Evolutionary conservation across 2,113 vertebrate genomes (phyloP).

Genomic region (Vulpes lagopus): DNA sequence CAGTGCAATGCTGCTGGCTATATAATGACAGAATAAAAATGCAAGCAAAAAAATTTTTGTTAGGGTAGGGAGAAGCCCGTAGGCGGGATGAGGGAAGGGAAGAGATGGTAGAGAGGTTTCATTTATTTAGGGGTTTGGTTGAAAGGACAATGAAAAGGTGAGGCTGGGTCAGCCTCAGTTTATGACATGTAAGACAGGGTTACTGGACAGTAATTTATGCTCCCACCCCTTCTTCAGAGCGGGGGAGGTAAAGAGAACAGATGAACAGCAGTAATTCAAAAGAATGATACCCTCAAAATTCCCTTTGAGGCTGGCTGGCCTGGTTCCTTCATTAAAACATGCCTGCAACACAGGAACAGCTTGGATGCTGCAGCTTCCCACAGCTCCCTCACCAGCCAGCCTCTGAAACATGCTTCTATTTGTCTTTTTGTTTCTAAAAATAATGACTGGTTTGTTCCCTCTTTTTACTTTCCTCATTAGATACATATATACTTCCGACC

Average conservation of each 20-base stretch:
- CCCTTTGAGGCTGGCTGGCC: slow-evolving; percentile 57
- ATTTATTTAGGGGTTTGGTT: slow-evolving; percentile 48
- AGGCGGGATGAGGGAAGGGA: slow-evolving; percentile 47
- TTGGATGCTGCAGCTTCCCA: slow-evolving; percentile 38
- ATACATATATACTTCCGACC: background rate
- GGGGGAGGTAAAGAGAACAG: slow-evolving; percentile 64
- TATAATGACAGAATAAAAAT: slow-evolving; percentile 68
- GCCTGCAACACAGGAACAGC: slow-evolving; percentile 35
- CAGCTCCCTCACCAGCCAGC: background rate
- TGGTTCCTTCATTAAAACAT: slow-evolving; percentile 67
- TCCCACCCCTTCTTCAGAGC: slow-evolving; percentile 44
- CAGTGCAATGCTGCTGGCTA: slow-evolving; percentile 60
- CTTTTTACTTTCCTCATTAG: slow-evolving; percentile 51
- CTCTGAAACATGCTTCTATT: slow-evolving; percentile 43
- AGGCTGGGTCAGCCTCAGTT: slow-evolving; percentile 35
- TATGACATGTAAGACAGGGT: slow-evolving; percentile 57
- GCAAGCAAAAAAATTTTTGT: background rate
- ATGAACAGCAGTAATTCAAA: slow-evolving; percentile 75
- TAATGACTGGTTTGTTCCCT: background rate
- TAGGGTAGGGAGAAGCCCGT: slow-evolving; percentile 20
- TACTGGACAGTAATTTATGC: slow-evolving; percentile 66
- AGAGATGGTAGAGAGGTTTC: slow-evolving; percentile 28
- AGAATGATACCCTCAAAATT: slow-evolving; percentile 64
- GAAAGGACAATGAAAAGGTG: slow-evolving; percentile 55
- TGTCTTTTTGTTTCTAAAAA: slow-evolving; percentile 72